A percentile compares a stretch with the other conserved stretches of the same genome.
These are phyloP conservation scores for Pseudolaguvia tuberculata DNA, from an alignment of 2,113 vertebrate species.

Conservation along the genomic window DNA sequence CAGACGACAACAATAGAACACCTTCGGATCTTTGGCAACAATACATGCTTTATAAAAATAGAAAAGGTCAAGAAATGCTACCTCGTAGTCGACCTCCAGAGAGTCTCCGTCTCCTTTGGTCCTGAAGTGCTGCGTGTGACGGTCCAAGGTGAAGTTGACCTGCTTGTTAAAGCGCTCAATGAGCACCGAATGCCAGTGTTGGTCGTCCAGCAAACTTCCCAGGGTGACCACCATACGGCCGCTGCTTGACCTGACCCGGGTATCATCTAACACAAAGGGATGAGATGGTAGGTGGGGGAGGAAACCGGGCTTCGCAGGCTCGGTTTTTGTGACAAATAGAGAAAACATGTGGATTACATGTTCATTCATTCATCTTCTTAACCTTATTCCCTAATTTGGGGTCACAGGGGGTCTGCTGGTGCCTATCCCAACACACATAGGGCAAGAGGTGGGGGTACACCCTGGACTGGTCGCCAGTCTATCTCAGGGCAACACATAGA, in stretches of 20 bases:
- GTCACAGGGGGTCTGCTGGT: no score
- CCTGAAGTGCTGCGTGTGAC: conserved; percentile 84
- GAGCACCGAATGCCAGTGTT: conserved; percentile 92
- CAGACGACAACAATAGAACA: not conserved
- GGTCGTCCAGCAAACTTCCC: conserved; percentile 92
- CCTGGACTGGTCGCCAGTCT: no score
- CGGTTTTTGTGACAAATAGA: not conserved
- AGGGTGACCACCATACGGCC: conserved; percentile 72
- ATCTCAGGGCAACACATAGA: no score
- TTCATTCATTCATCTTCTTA: no score
- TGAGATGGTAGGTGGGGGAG: not conserved
- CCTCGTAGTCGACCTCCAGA: conserved; percentile 97
- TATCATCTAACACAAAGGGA: conserved; percentile 73
- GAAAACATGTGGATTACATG: not conserved
- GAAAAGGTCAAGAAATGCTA: conserved; percentile 55
- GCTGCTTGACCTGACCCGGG: conserved; percentile 73
- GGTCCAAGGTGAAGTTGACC: conserved; percentile 92
- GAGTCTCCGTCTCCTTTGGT: conserved; percentile 84
- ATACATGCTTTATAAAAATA: not conserved
- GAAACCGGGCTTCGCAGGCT: not conserved
- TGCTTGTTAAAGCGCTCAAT: conserved; percentile 93
- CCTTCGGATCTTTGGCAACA: not conserved
- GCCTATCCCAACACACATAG: no score
- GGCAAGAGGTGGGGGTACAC: no score
- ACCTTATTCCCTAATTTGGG: no score